Conservation (phyloP, 2,113 vertebrate genomes). For the Megaceryle torquata region DNA sequence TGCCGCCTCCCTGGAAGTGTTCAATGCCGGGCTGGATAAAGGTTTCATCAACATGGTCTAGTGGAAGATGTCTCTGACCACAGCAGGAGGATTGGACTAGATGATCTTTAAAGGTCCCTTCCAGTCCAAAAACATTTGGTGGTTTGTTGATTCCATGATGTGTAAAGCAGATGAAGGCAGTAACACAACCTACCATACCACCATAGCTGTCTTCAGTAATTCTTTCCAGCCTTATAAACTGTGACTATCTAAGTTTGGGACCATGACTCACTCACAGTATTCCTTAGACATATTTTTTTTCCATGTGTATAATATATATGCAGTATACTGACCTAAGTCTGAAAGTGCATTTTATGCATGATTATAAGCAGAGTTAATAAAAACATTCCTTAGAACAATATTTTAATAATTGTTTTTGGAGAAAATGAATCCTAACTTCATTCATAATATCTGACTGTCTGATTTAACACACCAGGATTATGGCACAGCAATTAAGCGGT, state of each 20-base stretch:
- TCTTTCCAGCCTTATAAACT: not conserved
- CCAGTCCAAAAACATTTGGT: not conserved
- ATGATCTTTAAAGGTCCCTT: not conserved
- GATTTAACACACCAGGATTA: conserved; percentile 3
- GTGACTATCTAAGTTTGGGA: not conserved
- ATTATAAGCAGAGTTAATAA: not conserved
- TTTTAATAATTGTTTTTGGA: not conserved
- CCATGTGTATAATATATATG: not conserved
- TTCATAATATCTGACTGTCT: conserved; percentile 6
- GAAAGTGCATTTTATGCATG: not conserved
- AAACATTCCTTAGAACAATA: not conserved
- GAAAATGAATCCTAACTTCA: not conserved
- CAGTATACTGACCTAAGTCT: not conserved
- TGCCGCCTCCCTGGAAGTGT: not conserved
- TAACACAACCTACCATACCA: not conserved
- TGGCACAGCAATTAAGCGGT: not conserved
- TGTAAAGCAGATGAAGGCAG: not conserved
- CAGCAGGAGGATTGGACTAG: not conserved
- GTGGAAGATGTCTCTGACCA: not conserved
- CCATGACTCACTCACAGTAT: not conserved
- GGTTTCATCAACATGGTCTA: not conserved
- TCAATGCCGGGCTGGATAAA: not conserved
- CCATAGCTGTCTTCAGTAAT: not conserved
- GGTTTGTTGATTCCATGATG: not conserved
- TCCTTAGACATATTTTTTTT: not conserved